A percentile compares a stretch with the other conserved stretches of the same genome.
Evolutionary conservation across 2,113 vertebrate genomes (phyloP).

Genomic region (Hippolais icterina): DNA sequence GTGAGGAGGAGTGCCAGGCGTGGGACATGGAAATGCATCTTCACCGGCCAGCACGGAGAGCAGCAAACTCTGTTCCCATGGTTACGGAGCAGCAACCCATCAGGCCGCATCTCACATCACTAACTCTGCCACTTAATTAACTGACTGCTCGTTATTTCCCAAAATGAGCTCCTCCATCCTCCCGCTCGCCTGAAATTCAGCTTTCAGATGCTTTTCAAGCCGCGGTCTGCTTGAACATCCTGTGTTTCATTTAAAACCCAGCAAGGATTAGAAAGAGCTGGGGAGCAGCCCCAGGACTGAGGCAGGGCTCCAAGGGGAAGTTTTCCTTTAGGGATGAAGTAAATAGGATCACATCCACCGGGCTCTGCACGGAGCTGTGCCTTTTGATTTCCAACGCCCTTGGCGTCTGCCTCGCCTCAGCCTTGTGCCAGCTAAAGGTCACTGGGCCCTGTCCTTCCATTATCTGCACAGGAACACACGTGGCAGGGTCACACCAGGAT

Average conservation of each 20-base stretch:
- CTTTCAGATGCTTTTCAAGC: neutral
- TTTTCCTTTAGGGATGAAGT: neutral
- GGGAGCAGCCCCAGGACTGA: neutral
- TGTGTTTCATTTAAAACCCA: neutral
- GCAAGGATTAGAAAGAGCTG: neutral
- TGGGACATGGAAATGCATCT: conserved; percentile 9
- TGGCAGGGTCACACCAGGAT: neutral
- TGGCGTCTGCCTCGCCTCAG: neutral
- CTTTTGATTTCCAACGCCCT: neutral
- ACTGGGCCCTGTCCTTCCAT: neutral
- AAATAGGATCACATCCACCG: neutral
- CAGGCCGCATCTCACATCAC: conserved; percentile 48
- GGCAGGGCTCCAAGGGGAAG: neutral
- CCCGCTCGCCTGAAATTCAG: neutral
- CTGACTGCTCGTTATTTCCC: conserved; percentile 53
- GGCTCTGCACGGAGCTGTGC: neutral
- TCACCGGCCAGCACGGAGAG: conserved; percentile 11
- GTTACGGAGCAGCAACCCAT: neutral
- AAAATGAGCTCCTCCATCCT: conserved; percentile 31
- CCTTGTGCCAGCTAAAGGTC: neutral
- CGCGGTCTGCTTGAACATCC: neutral
- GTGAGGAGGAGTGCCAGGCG: neutral
- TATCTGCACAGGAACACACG: neutral
- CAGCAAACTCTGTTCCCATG: conserved; percentile 11
- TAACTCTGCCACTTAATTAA: conserved; percentile 67